Evolutionary conservation across 2,888 invertebrate species (phyloP).

Genomic region (Calephelis perditalis): DNA sequence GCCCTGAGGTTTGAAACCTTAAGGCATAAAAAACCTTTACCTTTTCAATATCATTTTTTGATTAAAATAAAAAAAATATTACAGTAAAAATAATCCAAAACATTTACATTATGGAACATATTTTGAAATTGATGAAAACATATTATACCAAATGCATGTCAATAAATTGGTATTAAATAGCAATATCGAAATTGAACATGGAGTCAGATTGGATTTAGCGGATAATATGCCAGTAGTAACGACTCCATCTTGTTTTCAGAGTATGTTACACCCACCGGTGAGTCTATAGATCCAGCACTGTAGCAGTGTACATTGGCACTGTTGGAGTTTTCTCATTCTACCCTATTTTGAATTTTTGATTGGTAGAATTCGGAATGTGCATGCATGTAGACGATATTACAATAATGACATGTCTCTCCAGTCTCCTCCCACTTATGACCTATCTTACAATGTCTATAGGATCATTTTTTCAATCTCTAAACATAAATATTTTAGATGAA

Average conservation of each 20-base stretch:
- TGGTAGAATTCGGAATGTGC: constrained; percentile 39
- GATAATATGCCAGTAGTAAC: constrained; percentile 58
- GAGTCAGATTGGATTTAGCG: constrained; percentile 72
- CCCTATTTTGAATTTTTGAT: constrained; percentile 29
- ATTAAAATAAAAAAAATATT: too few species aligned
- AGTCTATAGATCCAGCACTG: constrained; percentile 66
- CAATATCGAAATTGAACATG: constrained; percentile 56
- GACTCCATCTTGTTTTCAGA: constrained; percentile 78
- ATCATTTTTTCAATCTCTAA: not conserved
- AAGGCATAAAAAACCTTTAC: too few species aligned
- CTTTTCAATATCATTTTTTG: too few species aligned
- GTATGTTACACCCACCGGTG: constrained; percentile 76
- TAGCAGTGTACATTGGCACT: constrained; percentile 40
- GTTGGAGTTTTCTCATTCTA: constrained; percentile 28
- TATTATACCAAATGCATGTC: constrained; percentile 9
- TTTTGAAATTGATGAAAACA: too few species aligned
- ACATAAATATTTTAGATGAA: too few species aligned
- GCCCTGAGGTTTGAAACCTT: too few species aligned
- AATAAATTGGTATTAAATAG: constrained; percentile 34
- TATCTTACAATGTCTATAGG: not conserved
- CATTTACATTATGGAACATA: too few species aligned
- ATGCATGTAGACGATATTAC: constrained; percentile 28
- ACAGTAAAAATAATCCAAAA: too few species aligned
- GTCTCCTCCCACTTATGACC: not conserved
- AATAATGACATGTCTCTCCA: not conserved